Evolutionary conservation across 2,888 invertebrate species (phyloP), one percentile per base, ranked within the genome.

Genomic region (Polylopha cassiicola): DNA sequence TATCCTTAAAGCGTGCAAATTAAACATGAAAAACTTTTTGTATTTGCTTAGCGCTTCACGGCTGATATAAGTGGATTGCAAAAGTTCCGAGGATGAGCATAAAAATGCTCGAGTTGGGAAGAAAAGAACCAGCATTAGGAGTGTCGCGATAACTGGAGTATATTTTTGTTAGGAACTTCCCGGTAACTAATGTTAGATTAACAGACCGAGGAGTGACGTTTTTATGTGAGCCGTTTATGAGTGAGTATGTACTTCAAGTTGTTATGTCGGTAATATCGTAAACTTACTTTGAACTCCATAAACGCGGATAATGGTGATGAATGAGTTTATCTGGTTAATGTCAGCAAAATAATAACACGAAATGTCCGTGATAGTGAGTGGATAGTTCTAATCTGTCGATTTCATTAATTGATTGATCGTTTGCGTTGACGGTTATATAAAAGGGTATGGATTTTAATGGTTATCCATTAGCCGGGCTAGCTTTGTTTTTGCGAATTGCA

Each of bases 41-140:
- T 84, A 76, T 85, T 82, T 82, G 76, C 78, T 79, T 80, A 76
- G 72, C 76, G 73, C 74, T 78, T 78, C 80, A 78, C 76, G 73
- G 77, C 72, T 81, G 84, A 82, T 81, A 79, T 84, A 84, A 85
- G 82, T 84, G 84, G 77, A 85, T 85, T 85, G 82, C 81, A 69
- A 85, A 85, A 84, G 82, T 85, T 85, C 70, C 50, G 58, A 71
- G 78, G 80, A 82, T 78, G 80, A 77, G 80, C 76, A 81, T 80
- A 81, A 84, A 80, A 82, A 78, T 77, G 67, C 68, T 73, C 58
- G 61, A 71, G 73, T 72, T 62, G 62, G 65, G 68, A 62, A 59
- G 59, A 69, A 71, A 73, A 71, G 65, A 65, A 74, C 73, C 73
- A 70, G 74, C 68, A 71, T 73, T 73, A 76, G 67, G 64, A 67